phyloP scores from a whole-genome alignment of 2,888 invertebrate species.

The Conchocele bisecta region DNA sequence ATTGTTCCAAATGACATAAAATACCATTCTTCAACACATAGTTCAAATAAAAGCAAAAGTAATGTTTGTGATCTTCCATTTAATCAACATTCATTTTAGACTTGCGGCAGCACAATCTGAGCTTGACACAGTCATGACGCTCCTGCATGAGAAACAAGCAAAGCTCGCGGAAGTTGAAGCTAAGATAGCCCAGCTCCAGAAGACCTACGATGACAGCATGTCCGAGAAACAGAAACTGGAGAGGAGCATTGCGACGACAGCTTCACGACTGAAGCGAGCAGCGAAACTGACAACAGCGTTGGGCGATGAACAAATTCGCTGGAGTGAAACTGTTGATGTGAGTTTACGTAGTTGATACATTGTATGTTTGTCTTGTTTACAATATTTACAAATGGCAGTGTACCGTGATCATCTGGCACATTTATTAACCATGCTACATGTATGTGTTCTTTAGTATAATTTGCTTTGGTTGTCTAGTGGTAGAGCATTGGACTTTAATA shows the following conservation, averaged over 20 bases:
- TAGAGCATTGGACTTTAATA: too few species aligned
- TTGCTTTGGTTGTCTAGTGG: too few species aligned
- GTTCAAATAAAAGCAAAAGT: neutral
- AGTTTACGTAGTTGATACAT: too few species aligned
- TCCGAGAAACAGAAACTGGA: constrained; percentile 89
- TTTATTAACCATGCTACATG: too few species aligned
- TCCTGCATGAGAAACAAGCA: constrained; percentile 91
- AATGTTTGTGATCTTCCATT: neutral
- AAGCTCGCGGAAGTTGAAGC: constrained; percentile 92
- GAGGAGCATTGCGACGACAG: constrained; percentile 90
- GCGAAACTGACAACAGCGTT: constrained; percentile 93
- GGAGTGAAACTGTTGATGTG: constrained; percentile 90
- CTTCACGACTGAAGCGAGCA: constrained; percentile 90
- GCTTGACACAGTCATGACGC: constrained; percentile 89
- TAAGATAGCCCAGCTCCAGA: constrained; percentile 84
- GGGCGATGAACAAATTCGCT: constrained; percentile 92
- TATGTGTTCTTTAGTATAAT: too few species aligned
- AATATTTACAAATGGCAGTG: too few species aligned
- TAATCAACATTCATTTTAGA: constrained; percentile 69
- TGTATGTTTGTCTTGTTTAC: too few species aligned
- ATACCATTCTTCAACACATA: too few species aligned
- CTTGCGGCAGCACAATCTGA: constrained; percentile 88
- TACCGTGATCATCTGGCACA: too few species aligned
- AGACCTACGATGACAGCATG: constrained; percentile 82
- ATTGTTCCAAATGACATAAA: too few species aligned